A percentile compares a stretch with the other conserved stretches of the same genome.
Evolutionary conservation across 2,888 invertebrate species (phyloP).

Genomic region (Crossocerus cetratus): DNA sequence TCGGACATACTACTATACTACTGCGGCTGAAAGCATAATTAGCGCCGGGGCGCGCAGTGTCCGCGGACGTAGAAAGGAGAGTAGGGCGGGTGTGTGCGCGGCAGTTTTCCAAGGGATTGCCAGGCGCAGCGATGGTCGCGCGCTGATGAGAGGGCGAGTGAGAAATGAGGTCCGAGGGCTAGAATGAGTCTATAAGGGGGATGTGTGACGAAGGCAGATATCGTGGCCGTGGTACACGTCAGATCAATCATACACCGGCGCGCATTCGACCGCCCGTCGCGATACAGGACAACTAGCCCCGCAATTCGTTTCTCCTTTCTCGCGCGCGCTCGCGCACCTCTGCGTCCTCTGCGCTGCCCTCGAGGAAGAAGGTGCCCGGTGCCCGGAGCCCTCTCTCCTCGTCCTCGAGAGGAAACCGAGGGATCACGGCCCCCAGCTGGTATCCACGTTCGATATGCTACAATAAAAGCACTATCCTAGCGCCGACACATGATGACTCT

Average conservation of each 20-base stretch:
- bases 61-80: no score
- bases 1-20: no score
- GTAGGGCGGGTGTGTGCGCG: no score
- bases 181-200: slow-evolving; percentile 34
- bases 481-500: slow-evolving; percentile 68
- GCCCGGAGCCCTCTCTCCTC: slow-evolving; percentile 27
- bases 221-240: slow-evolving; percentile 64
- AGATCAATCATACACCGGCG: slow-evolving; percentile 72
- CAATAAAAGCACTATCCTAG: slow-evolving; percentile 66
- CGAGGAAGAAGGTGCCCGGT: slow-evolving; percentile 52
- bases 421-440: slow-evolving; percentile 39
- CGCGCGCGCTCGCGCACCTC: no score
- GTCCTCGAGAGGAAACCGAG: no score
- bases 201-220: slow-evolving; percentile 39
- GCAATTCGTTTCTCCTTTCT: slow-evolving; percentile 57
- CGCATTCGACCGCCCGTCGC: slow-evolving; percentile 67
- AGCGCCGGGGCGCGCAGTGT: no score
- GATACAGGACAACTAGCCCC: slow-evolving; percentile 70
- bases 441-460: slow-evolving; percentile 60
- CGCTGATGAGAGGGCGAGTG: slow-evolving; percentile 6
- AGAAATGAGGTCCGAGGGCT: slow-evolving; percentile 9
- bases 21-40: no score
- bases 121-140: background rate
- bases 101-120: no score
- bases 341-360: slow-evolving; percentile 39